Evolutionary conservation across 2,113 vertebrate genomes (phyloP), one percentile per base, ranked within the genome.

Genomic region (Anthoscopus minutus): DNA sequence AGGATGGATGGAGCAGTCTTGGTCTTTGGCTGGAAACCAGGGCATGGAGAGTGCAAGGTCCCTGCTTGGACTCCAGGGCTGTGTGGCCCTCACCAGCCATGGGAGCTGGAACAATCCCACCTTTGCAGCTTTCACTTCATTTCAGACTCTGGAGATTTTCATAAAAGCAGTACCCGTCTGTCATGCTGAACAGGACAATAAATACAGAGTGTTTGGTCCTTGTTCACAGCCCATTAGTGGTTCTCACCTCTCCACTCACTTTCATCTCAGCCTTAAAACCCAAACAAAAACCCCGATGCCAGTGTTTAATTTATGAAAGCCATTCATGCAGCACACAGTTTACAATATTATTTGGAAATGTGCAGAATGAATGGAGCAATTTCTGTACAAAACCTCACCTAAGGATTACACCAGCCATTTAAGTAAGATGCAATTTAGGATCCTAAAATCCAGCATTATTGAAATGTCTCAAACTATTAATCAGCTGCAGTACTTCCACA

Each of bases 261-360:
- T 92, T 91, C 91, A 79, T 93, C 91, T 81, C 64, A 15, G 69
- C 9, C 69, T 48, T 92, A 92, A 84, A 92, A 86, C 58, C 33
- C 40, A 67, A 92, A 74, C 57, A 14, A 45, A 90, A 73, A 51
- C 66, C 73, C 24, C 16, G 58, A 31, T 66, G 69, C 88, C 2
- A 28, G 53, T 64, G 72, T 84, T 90, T 86, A 88, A 91, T 86
- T 94, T 85, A 78, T 74, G 48, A 44, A 66, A 91, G 42, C 28
- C 7, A 15, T 54, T 54, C 14, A 11, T 30, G 72, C 62, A 47
- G 86, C 80, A 71, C 70, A 2, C 56, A 27, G 81, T 48, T 87
- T 88, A 73, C 86, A 40, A 16, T 30, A 12, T 66, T 67, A 25
- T 81, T 89, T 91, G 65, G 77, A 37, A 72, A 53, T 1, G 6